Percentiles rank a stretch among this genome's conserved stretches.
Conservation (phyloP, 2,888 invertebrate genomes). For the Ceriagrion tenellum region DNA sequence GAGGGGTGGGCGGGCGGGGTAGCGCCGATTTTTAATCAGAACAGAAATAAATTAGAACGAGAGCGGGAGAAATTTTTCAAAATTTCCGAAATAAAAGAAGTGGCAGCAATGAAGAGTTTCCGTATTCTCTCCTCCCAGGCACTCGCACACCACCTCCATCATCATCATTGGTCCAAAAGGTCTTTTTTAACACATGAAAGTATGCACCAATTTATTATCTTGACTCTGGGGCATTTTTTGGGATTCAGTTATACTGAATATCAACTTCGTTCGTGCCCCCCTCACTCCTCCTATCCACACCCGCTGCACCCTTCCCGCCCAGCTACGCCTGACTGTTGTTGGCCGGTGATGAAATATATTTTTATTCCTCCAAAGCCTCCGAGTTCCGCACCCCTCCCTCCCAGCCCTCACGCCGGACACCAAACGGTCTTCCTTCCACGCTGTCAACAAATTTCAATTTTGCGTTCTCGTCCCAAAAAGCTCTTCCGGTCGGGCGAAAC, state of each 20-base stretch:
- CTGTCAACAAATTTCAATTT: neutral
- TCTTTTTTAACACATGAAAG: slow-evolving; percentile 16
- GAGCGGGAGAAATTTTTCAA: slow-evolving; percentile 18
- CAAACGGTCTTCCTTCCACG: neutral
- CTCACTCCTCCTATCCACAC: neutral
- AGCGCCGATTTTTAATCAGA: slow-evolving; percentile 47
- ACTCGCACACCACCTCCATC: too few relatives aligned
- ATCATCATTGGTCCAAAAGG: slow-evolving; percentile 10
- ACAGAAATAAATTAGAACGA: slow-evolving; percentile 57
- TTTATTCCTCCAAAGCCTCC: neutral
- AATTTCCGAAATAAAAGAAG: slow-evolving; percentile 23
- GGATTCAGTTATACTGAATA: slow-evolving; percentile 38
- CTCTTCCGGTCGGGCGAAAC: neutral
- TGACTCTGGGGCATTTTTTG: neutral
- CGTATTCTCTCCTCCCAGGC: neutral
- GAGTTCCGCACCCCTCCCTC: neutral
- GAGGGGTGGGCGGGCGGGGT: neutral
- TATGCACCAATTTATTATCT: slow-evolving; percentile 11
- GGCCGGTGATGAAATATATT: neutral
- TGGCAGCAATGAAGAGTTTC: slow-evolving; percentile 3
- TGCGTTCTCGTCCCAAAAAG: neutral
- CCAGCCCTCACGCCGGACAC: neutral
- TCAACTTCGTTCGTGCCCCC: slow-evolving; percentile 4
- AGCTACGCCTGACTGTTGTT: neutral
- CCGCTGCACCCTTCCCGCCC: neutral